A percentile compares a stretch with the other conserved stretches of the same genome.
Conservation (phyloP, 2,113 vertebrate species). For the Oryzias melastigma region DNA sequence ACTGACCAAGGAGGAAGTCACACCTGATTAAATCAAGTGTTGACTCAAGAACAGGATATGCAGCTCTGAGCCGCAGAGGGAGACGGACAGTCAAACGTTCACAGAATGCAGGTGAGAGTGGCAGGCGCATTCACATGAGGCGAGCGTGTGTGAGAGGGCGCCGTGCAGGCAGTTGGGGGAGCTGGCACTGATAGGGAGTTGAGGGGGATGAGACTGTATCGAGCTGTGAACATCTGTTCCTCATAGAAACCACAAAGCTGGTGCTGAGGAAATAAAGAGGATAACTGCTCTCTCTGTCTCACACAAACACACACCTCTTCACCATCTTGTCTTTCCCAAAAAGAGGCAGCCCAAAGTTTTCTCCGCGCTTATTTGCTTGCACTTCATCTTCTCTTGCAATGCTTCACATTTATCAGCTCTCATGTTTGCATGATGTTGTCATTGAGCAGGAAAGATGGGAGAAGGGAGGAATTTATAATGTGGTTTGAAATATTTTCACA, state of each 20-base stretch:
- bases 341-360: constrained; percentile 28
- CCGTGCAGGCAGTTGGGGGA: constrained; percentile 74
- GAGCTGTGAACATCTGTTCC: constrained; percentile 84
- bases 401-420: constrained; percentile 4
- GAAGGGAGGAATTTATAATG: background rate
- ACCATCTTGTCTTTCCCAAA: constrained; percentile 29
- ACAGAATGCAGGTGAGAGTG: background rate
- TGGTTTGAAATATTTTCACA: no score
- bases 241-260: constrained; percentile 80
- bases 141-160: constrained; percentile 9
- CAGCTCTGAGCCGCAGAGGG: constrained; percentile 13
- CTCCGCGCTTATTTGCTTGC: constrained; percentile 23
- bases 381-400: constrained; percentile 22
- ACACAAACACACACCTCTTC: constrained; percentile 24
- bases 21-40: constrained; percentile 66
- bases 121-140: constrained; percentile 31
- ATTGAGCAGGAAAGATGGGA: background rate
- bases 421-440: constrained; percentile 5
- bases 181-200: constrained; percentile 74
- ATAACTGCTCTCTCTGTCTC: constrained; percentile 65
- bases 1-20: constrained; percentile 60
- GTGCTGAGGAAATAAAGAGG: constrained; percentile 76
- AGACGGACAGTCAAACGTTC: constrained; percentile 45
- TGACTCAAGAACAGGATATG: constrained; percentile 63
- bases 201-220: constrained; percentile 78